Evolutionary conservation across 2,113 vertebrate genomes (phyloP).

Genomic region (Mastomys coucha): DNA sequence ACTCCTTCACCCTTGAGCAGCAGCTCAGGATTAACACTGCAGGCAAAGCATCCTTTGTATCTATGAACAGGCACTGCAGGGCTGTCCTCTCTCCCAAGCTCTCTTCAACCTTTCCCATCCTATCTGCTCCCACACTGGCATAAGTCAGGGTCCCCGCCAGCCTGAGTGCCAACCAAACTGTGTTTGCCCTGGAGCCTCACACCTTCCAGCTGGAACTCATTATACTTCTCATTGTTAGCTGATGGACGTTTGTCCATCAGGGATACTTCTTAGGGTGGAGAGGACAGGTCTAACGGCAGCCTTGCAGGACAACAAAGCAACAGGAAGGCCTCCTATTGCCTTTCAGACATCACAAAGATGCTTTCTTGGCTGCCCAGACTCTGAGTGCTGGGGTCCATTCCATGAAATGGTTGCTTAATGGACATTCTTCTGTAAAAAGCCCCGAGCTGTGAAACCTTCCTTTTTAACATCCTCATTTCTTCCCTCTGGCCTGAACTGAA

Average conservation of each 20-base stretch:
- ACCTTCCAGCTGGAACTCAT: not conserved
- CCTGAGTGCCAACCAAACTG: not conserved
- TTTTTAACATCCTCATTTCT: not conserved
- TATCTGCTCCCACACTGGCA: not conserved
- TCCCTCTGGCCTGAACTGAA: not conserved
- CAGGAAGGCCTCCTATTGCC: not conserved
- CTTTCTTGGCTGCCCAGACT: not conserved
- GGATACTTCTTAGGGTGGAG: not conserved
- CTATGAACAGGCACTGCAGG: not conserved
- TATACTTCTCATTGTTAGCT: not conserved
- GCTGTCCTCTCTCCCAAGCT: not conserved
- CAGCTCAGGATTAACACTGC: not conserved
- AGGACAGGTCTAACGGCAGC: not conserved
- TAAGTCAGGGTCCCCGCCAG: not conserved
- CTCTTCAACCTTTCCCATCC: not conserved
- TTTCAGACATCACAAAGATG: slow-evolving; percentile 5
- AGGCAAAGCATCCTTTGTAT: not conserved
- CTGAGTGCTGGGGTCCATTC: not conserved
- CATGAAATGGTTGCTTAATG: not conserved
- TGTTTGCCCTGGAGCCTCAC: not conserved
- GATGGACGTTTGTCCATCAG: not conserved
- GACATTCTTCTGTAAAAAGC: not conserved
- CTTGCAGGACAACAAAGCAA: not conserved
- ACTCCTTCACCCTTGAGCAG: not conserved
- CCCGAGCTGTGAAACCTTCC: not conserved